These are phyloP conservation scores for Esox lucius DNA, from an alignment of 2,797 vertebrate species.

Conservation along the genomic window DNA sequence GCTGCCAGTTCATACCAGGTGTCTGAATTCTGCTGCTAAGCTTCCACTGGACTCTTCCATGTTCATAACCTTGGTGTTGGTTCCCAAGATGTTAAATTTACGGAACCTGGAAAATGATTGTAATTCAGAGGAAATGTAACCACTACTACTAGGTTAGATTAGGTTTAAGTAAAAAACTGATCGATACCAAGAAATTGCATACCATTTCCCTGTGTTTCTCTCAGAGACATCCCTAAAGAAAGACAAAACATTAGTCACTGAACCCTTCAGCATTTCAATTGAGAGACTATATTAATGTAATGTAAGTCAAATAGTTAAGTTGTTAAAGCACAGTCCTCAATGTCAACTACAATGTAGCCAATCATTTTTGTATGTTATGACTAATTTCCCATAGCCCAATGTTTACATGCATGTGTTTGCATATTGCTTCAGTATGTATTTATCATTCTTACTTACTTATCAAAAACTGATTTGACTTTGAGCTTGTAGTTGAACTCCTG, in stretches of 20 bases:
- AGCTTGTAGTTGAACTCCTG: slow-evolving; percentile 94
- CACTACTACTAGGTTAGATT: neutral
- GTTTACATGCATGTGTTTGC: too few relatives aligned
- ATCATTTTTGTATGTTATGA: too few relatives aligned
- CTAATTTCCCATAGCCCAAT: too few relatives aligned
- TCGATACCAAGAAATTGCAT: slow-evolving; percentile 29
- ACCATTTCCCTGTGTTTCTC: slow-evolving; percentile 81
- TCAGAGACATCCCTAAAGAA: slow-evolving; percentile 84
- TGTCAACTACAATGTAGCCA: too few relatives aligned
- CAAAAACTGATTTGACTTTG: slow-evolving; percentile 91
- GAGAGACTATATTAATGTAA: neutral
- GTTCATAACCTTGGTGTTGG: slow-evolving; percentile 95
- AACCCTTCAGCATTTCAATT: neutral
- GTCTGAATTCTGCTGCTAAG: slow-evolving; percentile 93
- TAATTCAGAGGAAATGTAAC: neutral
- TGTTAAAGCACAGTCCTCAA: too few relatives aligned
- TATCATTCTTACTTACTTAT: slow-evolving; percentile 82
- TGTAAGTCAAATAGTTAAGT: too few relatives aligned
- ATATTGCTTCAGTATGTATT: too few relatives aligned
- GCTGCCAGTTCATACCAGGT: slow-evolving; percentile 77
- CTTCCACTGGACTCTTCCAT: slow-evolving; percentile 99
- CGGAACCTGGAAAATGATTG: slow-evolving; percentile 70
- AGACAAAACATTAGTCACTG: slow-evolving; percentile 6
- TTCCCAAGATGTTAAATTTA: slow-evolving; percentile 95
- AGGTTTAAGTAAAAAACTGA: neutral